Evolutionary conservation across 2,797 vertebrate genomes (phyloP), one percentile per base, ranked within the genome.

Genomic region (Simalia tracyae): DNA sequence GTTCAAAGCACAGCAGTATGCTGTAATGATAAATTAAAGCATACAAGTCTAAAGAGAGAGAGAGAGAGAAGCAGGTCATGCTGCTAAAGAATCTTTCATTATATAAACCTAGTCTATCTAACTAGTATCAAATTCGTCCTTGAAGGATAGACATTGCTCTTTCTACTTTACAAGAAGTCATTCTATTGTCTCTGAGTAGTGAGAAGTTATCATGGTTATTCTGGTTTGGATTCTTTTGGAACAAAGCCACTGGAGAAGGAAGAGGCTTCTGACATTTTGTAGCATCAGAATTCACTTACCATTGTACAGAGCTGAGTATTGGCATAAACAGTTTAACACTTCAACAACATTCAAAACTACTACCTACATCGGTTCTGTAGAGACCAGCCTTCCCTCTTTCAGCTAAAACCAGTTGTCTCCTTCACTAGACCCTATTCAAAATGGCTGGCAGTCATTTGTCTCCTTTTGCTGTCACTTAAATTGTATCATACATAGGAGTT

Each of bases 1-100:
- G 64, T 93, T 93, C 89, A 93, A 93, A 93, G 22, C 50, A 90
- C 91, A 91, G 94, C 76, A 91, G 36, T 84, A 93, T 93, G 61
- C 7, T 92, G 66, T 89, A 94, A 94, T 76, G 84, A 89, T 90
- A 7, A 59, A 63, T 92, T 95, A 87, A 86, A 46, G 14, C 8
- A 54, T 56, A 63, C 42, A 54, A 57, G 59, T 89, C 3, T 28
- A 36, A 61, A 54, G 86, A 76, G 42, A 5, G 14, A 24, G 19
- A 86, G 19, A 86, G 66, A 72, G 6, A 72, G 15, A 72, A 72
- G 17, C 66, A 72, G 66, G 2, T 87, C 42, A 24, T 86, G 56
- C 42, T 76, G 28, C 63, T 36, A 86, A 61, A n/a, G 3, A 5
- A 31, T 76, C 5, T 87, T 81, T 26, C 66, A 87, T 86, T 54